Evolutionary conservation across 2,888 invertebrate genomes (phyloP).

Genomic region (Cyclophora albipunctata): DNA sequence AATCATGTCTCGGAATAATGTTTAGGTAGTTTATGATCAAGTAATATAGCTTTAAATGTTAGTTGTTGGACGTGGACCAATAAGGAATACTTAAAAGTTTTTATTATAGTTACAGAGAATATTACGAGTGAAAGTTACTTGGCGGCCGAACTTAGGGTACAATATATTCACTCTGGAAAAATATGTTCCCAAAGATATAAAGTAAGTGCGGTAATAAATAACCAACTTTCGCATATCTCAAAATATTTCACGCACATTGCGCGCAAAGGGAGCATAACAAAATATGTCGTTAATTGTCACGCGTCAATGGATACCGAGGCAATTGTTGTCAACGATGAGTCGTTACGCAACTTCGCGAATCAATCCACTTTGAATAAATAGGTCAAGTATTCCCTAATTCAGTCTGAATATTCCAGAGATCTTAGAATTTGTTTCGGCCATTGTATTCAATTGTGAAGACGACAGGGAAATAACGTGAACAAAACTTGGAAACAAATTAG

Average conservation of each 20-base stretch:
- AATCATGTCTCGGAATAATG: no score
- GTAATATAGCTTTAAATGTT: no score
- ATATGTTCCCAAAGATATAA: neutral
- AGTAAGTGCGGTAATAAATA: conserved; percentile 7
- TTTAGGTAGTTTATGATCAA: no score
- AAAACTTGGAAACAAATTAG: conserved; percentile 53
- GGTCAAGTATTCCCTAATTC: conserved; percentile 27
- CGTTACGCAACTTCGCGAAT: conserved; percentile 31
- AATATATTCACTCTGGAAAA: no score
- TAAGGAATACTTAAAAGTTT: no score
- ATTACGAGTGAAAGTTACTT: no score
- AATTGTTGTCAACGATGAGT: conserved; percentile 24
- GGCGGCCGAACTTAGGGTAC: no score
- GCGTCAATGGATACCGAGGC: conserved; percentile 23
- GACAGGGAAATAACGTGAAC: conserved; percentile 45
- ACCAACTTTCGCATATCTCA: conserved; percentile 25
- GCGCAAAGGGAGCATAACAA: conserved; percentile 16
- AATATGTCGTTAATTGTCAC: conserved; percentile 21
- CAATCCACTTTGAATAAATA: conserved; percentile 26
- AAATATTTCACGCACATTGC: conserved; percentile 21
- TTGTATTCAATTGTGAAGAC: conserved; percentile 48
- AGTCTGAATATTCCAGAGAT: conserved; percentile 13
- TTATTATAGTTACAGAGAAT: no score
- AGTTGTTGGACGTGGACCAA: no score
- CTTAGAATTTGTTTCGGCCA: conserved; percentile 26